Evolutionary conservation across 1,140 invertebrate genomes (phyloP).

Genomic region (Carcinoscorpius rotundicauda): DNA sequence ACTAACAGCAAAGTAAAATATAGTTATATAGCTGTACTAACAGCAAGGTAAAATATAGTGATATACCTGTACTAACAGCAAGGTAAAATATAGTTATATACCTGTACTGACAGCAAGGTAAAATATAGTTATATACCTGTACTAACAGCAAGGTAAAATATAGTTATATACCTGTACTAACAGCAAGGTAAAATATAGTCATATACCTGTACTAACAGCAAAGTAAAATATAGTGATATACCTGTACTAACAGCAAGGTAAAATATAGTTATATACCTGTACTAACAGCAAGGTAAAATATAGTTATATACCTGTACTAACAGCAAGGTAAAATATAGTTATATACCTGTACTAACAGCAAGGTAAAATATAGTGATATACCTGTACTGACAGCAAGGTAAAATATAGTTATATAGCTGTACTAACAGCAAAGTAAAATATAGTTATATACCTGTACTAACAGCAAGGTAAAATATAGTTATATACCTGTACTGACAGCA

Average conservation of each 20-base stretch:
- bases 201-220: slow-evolving; percentile 25
- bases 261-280: slow-evolving; percentile 9
- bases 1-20: slow-evolving; percentile 32
- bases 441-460: slow-evolving; percentile 17
- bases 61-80: slow-evolving; percentile 25
- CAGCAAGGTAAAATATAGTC: slow-evolving; percentile 29
- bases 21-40: slow-evolving; percentile 17
- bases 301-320: slow-evolving; percentile 17
- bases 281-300: slow-evolving; percentile 32
- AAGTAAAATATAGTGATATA: slow-evolving; percentile 26
- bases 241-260: slow-evolving; percentile 31
- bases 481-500: slow-evolving; percentile 25
- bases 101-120: slow-evolving; percentile 31
- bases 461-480: slow-evolving; percentile 29
- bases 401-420: slow-evolving; percentile 9
- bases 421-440: slow-evolving; percentile 32
- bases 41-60: slow-evolving; percentile 29
- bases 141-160: slow-evolving; percentile 32
- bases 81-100: slow-evolving; percentile 26
- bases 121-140: slow-evolving; percentile 9
- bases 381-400: slow-evolving; percentile 31
- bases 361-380: slow-evolving; percentile 26
- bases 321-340: slow-evolving; percentile 29
- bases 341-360: slow-evolving; percentile 25
- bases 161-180: slow-evolving; percentile 17